Evolutionary conservation across 2,113 vertebrate genomes (phyloP).

Genomic region (Sapayoa aenigma): DNA sequence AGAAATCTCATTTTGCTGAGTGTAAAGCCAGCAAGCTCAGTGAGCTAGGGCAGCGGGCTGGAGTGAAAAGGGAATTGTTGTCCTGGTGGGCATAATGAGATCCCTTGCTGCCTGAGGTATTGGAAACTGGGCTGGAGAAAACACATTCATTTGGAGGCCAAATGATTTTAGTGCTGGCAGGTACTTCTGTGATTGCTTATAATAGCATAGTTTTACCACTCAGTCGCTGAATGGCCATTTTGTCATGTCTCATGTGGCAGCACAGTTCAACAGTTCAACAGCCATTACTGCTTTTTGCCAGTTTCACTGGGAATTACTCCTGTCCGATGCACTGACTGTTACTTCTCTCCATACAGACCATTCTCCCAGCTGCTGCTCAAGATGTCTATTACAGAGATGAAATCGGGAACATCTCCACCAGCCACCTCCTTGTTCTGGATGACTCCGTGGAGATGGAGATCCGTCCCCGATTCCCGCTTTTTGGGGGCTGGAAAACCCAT

Average conservation of each 20-base stretch:
- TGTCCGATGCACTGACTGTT: background rate
- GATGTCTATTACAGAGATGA: slow-evolving; percentile 98
- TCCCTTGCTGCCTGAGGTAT: background rate
- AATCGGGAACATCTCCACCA: slow-evolving; percentile 98
- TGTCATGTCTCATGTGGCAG: background rate
- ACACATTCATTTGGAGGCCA: slow-evolving; percentile 73
- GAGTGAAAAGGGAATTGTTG: background rate
- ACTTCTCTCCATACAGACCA: slow-evolving; percentile 80
- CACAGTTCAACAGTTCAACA: background rate
- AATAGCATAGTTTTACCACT: background rate
- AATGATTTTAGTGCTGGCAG: background rate
- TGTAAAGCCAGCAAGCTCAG: background rate
- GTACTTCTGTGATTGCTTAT: background rate
- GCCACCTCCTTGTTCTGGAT: slow-evolving; percentile 92
- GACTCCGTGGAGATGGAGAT: slow-evolving; percentile 98
- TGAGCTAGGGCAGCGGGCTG: background rate
- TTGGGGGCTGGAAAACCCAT: slow-evolving; percentile 98
- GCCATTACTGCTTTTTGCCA: background rate
- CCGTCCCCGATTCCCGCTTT: slow-evolving; percentile 93
- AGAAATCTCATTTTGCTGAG: slow-evolving; percentile 11
- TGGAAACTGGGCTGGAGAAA: background rate
- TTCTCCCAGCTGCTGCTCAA: slow-evolving; percentile 96
- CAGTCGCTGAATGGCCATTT: background rate
- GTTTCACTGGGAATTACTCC: background rate
- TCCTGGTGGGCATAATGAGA: background rate